Percentiles rank a stretch among this genome's conserved stretches.
Conservation (phyloP, 1,140 invertebrate genomes). For the Cyclina sinensis region DNA sequence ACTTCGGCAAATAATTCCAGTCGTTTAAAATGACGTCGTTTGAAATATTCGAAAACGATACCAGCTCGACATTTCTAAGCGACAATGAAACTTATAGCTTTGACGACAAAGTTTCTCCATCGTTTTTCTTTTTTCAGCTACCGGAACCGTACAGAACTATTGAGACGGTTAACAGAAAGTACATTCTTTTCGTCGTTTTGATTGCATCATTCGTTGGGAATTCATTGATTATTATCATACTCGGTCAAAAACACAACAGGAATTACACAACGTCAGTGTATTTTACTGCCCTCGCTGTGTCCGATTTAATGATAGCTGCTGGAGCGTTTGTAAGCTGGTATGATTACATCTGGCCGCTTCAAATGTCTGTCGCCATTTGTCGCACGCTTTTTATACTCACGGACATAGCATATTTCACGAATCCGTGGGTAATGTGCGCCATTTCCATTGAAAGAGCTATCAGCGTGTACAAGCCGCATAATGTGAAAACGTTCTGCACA, state of each 20-base stretch:
- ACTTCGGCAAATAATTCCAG: too few species aligned
- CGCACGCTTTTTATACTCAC: not conserved
- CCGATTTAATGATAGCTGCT: not conserved
- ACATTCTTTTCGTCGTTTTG: not conserved
- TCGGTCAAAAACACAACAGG: not conserved
- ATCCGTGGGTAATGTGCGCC: not conserved
- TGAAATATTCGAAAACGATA: too few species aligned
- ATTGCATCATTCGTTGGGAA: not conserved
- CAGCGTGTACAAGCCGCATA: not conserved
- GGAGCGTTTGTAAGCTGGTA: not conserved
- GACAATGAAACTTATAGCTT: too few species aligned
- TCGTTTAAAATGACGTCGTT: too few species aligned
- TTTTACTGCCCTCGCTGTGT: not conserved
- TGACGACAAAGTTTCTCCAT: too few species aligned
- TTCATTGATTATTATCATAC: not conserved
- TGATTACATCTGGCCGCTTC: not conserved
- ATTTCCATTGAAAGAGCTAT: not conserved
- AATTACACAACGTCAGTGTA: not conserved
- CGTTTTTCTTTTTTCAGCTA: too few species aligned
- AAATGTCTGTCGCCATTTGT: not conserved
- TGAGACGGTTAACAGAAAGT: not conserved
- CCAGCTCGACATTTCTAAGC: too few species aligned
- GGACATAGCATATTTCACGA: not conserved
- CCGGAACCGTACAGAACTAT: not conserved
- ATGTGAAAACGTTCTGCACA: not conserved